Evolutionary conservation across 2,113 vertebrate species (phyloP).

Genomic region (Lycaon pictus): DNA sequence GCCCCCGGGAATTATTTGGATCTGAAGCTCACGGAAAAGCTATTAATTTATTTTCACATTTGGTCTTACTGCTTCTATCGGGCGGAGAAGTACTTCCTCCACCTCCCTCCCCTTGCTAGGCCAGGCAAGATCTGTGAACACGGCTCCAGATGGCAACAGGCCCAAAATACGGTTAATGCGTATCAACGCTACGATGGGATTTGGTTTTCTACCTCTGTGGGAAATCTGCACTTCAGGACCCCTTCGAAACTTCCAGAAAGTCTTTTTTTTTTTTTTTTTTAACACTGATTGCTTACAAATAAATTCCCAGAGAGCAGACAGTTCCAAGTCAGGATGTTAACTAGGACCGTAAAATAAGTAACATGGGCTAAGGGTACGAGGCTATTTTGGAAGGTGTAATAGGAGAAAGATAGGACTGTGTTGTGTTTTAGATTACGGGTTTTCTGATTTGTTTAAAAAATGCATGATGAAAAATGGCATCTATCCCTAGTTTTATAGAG

Average conservation of each 20-base stretch:
- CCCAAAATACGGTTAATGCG: not conserved
- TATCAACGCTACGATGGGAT: not conserved
- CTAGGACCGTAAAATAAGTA: not conserved
- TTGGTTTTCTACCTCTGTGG: constrained; percentile 68
- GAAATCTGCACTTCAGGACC: constrained; percentile 53
- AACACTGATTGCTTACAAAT: constrained; percentile 57
- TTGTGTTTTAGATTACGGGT: not conserved
- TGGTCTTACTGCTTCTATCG: not conserved
- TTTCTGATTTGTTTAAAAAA: constrained; percentile 36
- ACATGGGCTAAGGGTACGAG: not conserved
- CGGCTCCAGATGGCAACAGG: constrained; percentile 16
- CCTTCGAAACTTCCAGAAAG: constrained; percentile 58
- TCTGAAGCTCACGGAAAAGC: not conserved
- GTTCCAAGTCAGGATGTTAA: constrained; percentile 35
- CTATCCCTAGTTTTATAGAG: not conserved
- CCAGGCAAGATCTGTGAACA: constrained; percentile 49
- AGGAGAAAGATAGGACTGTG: not conserved
- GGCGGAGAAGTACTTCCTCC: constrained; percentile 3
- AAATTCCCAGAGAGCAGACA: constrained; percentile 45
- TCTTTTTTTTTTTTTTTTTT: not conserved
- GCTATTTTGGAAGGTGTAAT: not conserved
- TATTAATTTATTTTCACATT: constrained; percentile 48
- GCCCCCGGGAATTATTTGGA: not conserved
- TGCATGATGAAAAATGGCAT: constrained; percentile 10
- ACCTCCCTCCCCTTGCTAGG: constrained; percentile 30